phyloP scores from a whole-genome alignment of 2,113 vertebrate genomes.

The Tachysurus vachellii region DNA sequence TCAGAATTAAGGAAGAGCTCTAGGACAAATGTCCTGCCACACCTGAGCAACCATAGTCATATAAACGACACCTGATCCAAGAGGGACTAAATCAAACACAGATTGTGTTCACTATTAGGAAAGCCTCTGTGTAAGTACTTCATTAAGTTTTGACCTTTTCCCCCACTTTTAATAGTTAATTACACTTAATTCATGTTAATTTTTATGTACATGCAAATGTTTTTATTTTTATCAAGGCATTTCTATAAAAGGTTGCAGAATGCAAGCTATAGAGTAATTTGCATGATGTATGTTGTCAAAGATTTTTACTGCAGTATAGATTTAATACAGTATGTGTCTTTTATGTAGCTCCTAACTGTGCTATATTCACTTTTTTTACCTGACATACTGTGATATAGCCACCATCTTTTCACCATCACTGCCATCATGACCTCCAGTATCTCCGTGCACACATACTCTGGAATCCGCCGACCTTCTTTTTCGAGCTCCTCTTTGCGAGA shows the following conservation, averaged over 20 bases:
- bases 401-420: constrained; percentile 26
- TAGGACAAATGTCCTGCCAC: constrained; percentile 49
- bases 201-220: background rate
- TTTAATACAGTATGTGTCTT: background rate
- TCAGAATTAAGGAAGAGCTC: constrained; percentile 27
- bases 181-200: background rate
- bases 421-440: constrained; percentile 68
- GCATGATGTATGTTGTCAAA: background rate
- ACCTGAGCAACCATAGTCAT: constrained; percentile 60
- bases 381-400: background rate
- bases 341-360: background rate
- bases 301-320: background rate
- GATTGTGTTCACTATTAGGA: constrained; percentile 24
- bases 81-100: constrained; percentile 32
- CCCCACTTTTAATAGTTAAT: background rate
- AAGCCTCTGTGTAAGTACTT: constrained; percentile 58
- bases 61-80: constrained; percentile 43
- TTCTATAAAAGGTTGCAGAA: background rate
- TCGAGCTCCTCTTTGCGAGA: constrained; percentile 71
- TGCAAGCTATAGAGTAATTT: background rate
- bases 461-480: constrained; percentile 65
- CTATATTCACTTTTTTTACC: background rate
- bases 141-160: background rate
- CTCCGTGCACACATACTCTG: constrained; percentile 64
- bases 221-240: background rate